Base-by-base conservation (phyloP, 2,888 invertebrate species). In the Plagodis dolabraria region DNA sequence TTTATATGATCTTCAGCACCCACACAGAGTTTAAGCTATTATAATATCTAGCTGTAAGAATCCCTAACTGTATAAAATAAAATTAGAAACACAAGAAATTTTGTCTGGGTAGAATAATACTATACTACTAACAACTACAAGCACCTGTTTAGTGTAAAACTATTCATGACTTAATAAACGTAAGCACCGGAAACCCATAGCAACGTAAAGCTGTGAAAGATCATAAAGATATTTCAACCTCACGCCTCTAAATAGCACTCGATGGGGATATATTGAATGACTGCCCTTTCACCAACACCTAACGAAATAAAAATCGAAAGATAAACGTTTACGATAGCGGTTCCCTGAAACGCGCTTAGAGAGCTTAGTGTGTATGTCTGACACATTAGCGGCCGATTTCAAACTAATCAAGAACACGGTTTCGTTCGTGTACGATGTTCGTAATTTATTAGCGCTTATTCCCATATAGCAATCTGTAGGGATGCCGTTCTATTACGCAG, bases 401-500 rank as follows among this genome's bases (percentile, higher is more conserved):
- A 89, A 90, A 89, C 92, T 89, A 90, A 92, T 92, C 89, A 91
- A 85, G 86, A 87, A 83, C 86, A 85, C 78, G 79, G 86, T 80
- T 78, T 80, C 79, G 81, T 85, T 85, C 82, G 84, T 86, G 87
- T 87, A 87, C 87, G 82, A 84, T 86, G 88, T 88, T 84, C 83
- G 87, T 92, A 92, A 92, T 92, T 92, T 92, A 92, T 91, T 89
- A 92, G 86, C 87, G 82, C 87, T 92, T 90, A 92, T 92, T 89
- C 92, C 86, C 87, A 87, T 89, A 91, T 84, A 90, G 86, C 87
- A 90, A 89, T 89, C 89, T 91, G 90, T 89, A 87, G 89, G 87
- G 89, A 91, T 89, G 82, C 81, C 82, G 87, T 85, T 79, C 90
- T 82, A 91, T 87, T 92, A 92, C 92, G 92, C 92, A 92, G 92